These are phyloP conservation scores for Peromyscus leucopus DNA, from an alignment of 2,113 vertebrate genomes.

Conservation along the genomic window DNA sequence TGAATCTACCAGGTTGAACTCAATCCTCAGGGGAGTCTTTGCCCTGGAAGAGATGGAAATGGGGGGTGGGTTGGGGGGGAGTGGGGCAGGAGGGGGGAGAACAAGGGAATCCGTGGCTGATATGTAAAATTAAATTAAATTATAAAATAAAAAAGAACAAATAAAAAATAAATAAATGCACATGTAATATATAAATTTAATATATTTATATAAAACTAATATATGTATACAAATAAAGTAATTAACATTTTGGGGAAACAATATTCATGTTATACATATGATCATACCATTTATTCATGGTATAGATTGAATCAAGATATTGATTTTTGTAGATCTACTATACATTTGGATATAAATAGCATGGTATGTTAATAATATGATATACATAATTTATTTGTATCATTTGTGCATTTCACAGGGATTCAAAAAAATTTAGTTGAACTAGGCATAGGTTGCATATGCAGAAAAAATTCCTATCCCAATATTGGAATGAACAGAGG, in stretches of 20 bases:
- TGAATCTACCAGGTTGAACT: no score
- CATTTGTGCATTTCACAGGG: not conserved
- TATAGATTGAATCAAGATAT: not conserved
- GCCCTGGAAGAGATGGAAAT: no score
- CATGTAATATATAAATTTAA: not conserved
- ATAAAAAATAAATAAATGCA: not conserved
- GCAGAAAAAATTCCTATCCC: not conserved
- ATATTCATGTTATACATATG: not conserved
- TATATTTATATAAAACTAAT: not conserved
- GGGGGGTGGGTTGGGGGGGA: no score
- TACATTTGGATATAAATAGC: not conserved
- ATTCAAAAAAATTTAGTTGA: not conserved
- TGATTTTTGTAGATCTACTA: not conserved
- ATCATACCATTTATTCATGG: not conserved
- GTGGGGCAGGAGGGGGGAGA: no score
- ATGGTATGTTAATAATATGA: not conserved
- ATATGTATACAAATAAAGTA: not conserved
- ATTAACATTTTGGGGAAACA: not conserved
- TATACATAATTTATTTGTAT: not conserved
- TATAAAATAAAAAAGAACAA: no score
- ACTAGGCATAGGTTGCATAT: not conserved
- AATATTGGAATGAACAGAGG: not conserved
- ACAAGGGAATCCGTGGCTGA: no score
- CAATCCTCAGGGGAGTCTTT: no score
- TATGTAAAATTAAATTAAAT: no score